Evolutionary conservation across 2,797 vertebrate genomes (phyloP).

Genomic region (Steatocranus sp.): DNA sequence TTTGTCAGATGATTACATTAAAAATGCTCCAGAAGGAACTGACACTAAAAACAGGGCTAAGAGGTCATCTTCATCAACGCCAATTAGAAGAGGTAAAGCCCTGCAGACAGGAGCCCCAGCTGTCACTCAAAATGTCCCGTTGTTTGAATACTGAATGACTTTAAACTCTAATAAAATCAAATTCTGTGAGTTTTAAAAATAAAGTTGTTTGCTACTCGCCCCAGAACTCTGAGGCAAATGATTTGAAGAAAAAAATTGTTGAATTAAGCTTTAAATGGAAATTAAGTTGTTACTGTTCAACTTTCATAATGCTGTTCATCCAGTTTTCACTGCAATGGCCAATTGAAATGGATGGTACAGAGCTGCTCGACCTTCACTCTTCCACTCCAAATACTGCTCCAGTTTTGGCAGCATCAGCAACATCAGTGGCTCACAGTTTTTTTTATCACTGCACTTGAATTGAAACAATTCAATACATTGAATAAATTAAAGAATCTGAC

Average conservation of each 20-base stretch:
- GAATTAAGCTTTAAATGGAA: neutral
- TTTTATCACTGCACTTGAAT: neutral
- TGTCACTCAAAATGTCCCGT: neutral
- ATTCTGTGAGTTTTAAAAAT: neutral
- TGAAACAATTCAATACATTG: accelerated
- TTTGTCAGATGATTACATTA: neutral
- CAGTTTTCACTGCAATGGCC: neutral
- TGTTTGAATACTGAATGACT: neutral
- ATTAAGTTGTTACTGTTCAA: neutral
- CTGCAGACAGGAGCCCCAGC: accelerated
- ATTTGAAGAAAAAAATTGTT: neutral
- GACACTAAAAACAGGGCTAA: neutral
- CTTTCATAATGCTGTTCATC: neutral
- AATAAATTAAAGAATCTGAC: neutral
- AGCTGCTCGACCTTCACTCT: neutral
- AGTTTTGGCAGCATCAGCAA: neutral
- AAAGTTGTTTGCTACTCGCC: neutral
- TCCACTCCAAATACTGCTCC: neutral
- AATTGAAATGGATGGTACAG: neutral
- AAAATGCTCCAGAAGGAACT: neutral
- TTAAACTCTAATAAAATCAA: neutral
- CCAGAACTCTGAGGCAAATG: accelerated
- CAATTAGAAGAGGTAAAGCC: neutral
- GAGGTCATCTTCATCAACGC: neutral
- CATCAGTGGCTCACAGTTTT: neutral